phyloP scores from a whole-genome alignment of 2,888 invertebrate genomes.

The Eupelmus urozonus region DNA sequence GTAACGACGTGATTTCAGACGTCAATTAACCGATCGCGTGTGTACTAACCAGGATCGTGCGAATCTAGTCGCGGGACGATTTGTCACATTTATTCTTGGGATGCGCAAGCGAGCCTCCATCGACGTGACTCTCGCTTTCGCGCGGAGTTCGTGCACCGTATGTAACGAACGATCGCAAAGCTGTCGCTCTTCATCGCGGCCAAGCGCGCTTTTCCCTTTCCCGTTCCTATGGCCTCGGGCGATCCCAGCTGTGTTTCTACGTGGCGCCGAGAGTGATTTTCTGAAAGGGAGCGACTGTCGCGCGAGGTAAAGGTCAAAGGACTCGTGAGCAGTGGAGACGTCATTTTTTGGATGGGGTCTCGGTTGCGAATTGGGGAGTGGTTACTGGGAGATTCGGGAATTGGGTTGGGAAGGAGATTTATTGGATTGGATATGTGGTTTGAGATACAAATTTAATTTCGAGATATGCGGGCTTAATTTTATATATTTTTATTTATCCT shows the following conservation, averaged over 20 bases:
- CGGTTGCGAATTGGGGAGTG: no score
- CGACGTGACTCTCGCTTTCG: slow-evolving; percentile 64
- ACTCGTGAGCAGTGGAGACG: slow-evolving; percentile 16
- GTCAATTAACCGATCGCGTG: slow-evolving; percentile 45
- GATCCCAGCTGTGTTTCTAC: neutral
- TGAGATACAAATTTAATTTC: neutral
- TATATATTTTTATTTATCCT: no score
- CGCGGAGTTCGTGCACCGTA: slow-evolving; percentile 55
- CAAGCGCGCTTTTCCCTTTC: slow-evolving; percentile 49
- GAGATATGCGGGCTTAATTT: no score
- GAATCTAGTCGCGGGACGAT: slow-evolving; percentile 59
- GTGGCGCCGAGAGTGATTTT: no score
- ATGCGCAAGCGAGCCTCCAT: neutral
- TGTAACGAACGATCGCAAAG: slow-evolving; percentile 60
- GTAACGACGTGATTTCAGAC: slow-evolving; percentile 55
- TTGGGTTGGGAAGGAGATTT: no score
- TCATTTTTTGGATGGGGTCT: no score
- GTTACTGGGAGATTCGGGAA: no score
- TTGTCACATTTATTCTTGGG: slow-evolving; percentile 59
- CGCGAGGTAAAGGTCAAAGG: neutral
- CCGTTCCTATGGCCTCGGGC: slow-evolving; percentile 18
- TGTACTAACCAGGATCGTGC: slow-evolving; percentile 49
- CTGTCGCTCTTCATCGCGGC: slow-evolving; percentile 51
- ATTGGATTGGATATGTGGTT: no score
- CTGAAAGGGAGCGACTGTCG: no score